A percentile compares a stretch with the other conserved stretches of the same genome.
These are phyloP conservation scores for Halcyon malimbica DNA, from an alignment of 2,113 vertebrate species.

Conservation along the genomic window DNA sequence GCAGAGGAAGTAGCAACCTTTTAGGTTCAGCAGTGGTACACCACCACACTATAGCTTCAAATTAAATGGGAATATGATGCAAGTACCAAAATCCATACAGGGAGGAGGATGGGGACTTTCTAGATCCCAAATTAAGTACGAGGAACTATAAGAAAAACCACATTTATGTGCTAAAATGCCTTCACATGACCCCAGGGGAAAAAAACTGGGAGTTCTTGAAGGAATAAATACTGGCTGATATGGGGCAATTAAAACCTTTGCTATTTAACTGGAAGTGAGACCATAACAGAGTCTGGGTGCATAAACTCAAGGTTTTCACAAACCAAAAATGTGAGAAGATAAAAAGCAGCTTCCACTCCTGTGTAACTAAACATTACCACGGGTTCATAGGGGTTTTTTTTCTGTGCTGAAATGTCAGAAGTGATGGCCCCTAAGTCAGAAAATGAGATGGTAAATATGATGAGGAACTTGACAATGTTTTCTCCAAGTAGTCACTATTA, in stretches of 20 bases:
- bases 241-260: background rate
- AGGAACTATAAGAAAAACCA: background rate
- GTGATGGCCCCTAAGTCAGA: background rate
- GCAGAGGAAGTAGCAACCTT: background rate
- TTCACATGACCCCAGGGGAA: background rate
- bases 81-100: background rate
- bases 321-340: background rate
- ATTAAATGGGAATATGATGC: background rate
- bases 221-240: background rate
- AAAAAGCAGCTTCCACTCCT: background rate
- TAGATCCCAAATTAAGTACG: background rate
- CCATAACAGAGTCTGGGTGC: background rate
- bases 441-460: background rate
- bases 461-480: background rate
- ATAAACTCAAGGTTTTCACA: background rate
- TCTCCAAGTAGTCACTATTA: background rate
- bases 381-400: background rate
- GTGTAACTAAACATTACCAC: background rate
- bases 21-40: background rate
- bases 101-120: background rate
- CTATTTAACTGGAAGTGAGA: background rate
- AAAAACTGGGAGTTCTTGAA: background rate
- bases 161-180: background rate
- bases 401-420: background rate
- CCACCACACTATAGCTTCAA: background rate